phyloP scores from a whole-genome alignment of 2,888 invertebrate species.

The Buathra laborator region DNA sequence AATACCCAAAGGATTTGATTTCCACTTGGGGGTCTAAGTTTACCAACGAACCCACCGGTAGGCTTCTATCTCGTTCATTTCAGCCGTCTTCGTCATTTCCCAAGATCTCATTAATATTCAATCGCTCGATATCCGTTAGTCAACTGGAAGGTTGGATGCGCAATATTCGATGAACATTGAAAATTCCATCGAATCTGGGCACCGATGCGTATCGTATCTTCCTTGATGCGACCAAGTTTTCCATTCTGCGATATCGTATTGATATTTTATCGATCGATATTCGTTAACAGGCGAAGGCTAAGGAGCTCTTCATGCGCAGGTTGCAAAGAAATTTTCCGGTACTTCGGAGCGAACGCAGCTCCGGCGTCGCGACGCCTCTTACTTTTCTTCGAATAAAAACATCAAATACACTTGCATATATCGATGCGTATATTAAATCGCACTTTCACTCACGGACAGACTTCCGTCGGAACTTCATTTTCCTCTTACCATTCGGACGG shows the following conservation, averaged over 20 bases:
- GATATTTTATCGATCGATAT: slow-evolving; percentile 11
- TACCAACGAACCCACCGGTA: not conserved
- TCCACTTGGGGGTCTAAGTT: slow-evolving; percentile 1
- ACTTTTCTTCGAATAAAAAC: slow-evolving; percentile 69
- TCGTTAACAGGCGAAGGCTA: not conserved
- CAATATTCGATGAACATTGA: slow-evolving; percentile 6
- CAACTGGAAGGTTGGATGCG: not conserved
- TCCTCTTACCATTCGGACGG: slow-evolving; percentile 3
- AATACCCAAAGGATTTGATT: slow-evolving; percentile 32
- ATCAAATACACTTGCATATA: not conserved
- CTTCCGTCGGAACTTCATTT: slow-evolving; percentile 40
- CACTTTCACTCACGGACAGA: slow-evolving; percentile 13
- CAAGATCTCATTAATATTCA: not conserved
- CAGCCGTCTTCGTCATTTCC: not conserved
- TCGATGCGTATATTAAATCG: slow-evolving; percentile 9
- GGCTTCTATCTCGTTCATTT: not conserved
- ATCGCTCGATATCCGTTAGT: slow-evolving; percentile 11
- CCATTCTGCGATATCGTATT: not conserved
- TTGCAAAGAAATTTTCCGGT: not conserved
- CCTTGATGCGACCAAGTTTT: not conserved
- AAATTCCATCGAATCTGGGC: not conserved
- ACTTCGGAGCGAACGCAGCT: not conserved
- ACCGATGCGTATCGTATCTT: not conserved
- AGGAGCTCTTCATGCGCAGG: not conserved
- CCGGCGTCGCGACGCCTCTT: slow-evolving; percentile 14